Base-by-base conservation (phyloP, 2,888 invertebrate genomes). In the Drosophila atripex region DNA sequence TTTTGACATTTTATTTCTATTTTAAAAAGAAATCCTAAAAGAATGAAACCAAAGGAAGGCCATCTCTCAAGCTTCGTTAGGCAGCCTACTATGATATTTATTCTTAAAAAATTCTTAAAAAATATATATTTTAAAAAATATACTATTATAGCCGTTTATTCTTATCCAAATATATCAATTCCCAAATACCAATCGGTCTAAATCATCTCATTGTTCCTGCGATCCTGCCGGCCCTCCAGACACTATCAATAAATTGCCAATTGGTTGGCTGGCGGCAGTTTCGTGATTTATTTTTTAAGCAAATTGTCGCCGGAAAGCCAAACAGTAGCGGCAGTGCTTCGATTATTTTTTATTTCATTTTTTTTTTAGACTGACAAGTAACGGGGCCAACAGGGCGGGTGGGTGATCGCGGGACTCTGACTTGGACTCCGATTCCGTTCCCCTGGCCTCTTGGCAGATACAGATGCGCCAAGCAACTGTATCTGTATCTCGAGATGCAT, bases 251-350 rank as follows among this genome's bases (percentile, higher is more conserved):
- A 79, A 35, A 35, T 35, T 35, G 35, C 35, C 85, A 76, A 61
- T 51, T 75, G 73, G 68, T 61, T 53, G 64, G 35, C 14, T 41
- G 35, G 78, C 76, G 69, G 80, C 76, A 84, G 86, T 87, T 86
- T 86, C 85, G 89, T 90, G 90, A 89, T 89, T 89, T 89, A 89
- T 89, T 89, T 82, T 89, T 82, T 78, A 80, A 83, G 83, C 85
- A 88, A 88, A 89, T 88, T 88, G 88, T 89, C 88, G 89, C 88
- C 79, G 79, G 73, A 16, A 21, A 12, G 18, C 3, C 43, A 12
- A 16, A 41, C 43, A 43, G 43, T 21, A 43, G 43, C 43, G 12
- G 2, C 12, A 12, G 1, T 21, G 6, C 6, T 11, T 21, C 12
- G 2, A 1, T 43, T 18, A 11, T 41, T 41, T 41, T 41, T 41